phyloP scores from a whole-genome alignment of 1,140 invertebrate genomes.

The Leucophenga varia region DNA sequence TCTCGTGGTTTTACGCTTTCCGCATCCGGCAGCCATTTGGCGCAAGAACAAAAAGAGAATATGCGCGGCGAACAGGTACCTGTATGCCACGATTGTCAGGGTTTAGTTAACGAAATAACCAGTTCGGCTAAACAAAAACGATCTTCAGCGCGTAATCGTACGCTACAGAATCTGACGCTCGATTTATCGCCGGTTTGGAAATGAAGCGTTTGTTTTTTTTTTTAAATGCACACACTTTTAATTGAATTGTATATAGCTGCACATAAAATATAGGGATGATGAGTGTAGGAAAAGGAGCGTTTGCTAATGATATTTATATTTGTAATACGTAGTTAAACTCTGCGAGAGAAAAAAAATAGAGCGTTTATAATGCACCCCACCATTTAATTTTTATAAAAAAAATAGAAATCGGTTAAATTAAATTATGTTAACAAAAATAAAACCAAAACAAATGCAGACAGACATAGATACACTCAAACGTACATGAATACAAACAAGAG shows the following conservation, averaged over 20 bases:
- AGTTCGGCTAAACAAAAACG: slow-evolving; percentile 78
- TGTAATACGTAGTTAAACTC: too few relatives aligned
- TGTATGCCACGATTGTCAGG: slow-evolving; percentile 92
- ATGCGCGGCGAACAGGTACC: slow-evolving; percentile 79
- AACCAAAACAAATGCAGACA: slow-evolving; percentile 11
- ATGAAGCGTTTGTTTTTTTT: slow-evolving; percentile 21
- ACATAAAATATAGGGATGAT: not conserved
- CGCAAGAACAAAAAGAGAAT: slow-evolving; percentile 61
- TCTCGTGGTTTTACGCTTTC: slow-evolving; percentile 58
- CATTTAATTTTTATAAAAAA: too few relatives aligned
- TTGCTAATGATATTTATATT: too few relatives aligned
- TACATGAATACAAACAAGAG: slow-evolving; percentile 6
- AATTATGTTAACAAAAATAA: too few relatives aligned
- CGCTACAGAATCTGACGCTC: slow-evolving; percentile 76
- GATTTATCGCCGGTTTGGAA: slow-evolving; percentile 79
- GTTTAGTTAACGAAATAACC: slow-evolving; percentile 91
- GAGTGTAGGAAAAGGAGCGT: not conserved
- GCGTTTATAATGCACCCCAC: slow-evolving; percentile 20
- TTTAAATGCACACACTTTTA: not conserved
- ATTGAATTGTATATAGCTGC: not conserved
- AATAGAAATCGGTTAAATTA: too few relatives aligned
- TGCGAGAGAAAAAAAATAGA: not conserved
- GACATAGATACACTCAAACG: slow-evolving; percentile 12
- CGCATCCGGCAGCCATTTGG: slow-evolving; percentile 54
- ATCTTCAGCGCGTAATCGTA: slow-evolving; percentile 75